Conservation (phyloP, 1,140 invertebrate genomes). For the Liolophura sinensis region DNA sequence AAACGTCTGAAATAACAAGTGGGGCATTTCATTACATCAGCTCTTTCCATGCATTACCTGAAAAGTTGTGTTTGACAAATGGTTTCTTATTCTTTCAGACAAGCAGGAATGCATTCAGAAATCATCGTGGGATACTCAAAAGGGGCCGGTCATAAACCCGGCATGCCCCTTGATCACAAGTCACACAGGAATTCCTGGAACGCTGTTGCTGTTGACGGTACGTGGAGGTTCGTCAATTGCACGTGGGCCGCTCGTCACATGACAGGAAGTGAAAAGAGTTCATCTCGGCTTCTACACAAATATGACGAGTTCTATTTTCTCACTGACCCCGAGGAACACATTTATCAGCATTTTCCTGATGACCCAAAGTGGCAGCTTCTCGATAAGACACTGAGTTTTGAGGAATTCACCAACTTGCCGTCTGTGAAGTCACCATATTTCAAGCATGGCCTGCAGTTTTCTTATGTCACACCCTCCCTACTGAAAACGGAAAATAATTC, state of each 20-base stretch:
- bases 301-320: slow-evolving; percentile 12
- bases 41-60: too few relatives aligned
- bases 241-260: slow-evolving; percentile 53
- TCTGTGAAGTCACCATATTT: not conserved
- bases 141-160: slow-evolving; percentile 94
- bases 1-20: too few relatives aligned
- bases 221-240: slow-evolving; percentile 25
- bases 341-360: slow-evolving; percentile 6
- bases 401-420: slow-evolving; percentile 51
- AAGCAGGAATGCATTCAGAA: slow-evolving; percentile 95
- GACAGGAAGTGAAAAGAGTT: slow-evolving; percentile 16
- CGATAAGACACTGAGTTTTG: slow-evolving; percentile 49
- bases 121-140: slow-evolving; percentile 98
- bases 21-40: too few relatives aligned
- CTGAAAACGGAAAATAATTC: too few relatives aligned
- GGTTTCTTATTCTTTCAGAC: slow-evolving; percentile 64
- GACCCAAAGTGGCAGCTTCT: slow-evolving; percentile 14
- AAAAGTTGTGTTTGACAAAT: not conserved
- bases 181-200: slow-evolving; percentile 65
- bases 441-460: too few relatives aligned
- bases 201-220: slow-evolving; percentile 9
- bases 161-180: slow-evolving; percentile 92
- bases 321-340: slow-evolving; percentile 11
- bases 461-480: too few relatives aligned
- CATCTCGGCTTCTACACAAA: too few relatives aligned